phyloP scores from a whole-genome alignment of 1,140 invertebrate genomes.

The Andricus grossulariae region DNA sequence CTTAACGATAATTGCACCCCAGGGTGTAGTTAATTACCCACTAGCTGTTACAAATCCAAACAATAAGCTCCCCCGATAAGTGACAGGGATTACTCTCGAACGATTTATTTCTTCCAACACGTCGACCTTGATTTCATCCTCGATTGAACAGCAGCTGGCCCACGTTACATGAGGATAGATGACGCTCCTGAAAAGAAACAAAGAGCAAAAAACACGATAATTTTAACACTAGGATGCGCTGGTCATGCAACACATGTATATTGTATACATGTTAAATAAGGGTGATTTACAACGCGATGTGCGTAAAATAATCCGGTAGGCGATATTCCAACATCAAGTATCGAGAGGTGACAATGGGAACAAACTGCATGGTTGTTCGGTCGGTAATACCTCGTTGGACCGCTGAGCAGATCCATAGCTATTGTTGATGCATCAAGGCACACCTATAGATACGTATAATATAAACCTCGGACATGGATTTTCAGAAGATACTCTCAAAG shows the following conservation, averaged over 20 bases:
- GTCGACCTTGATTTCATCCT: constrained; percentile 29
- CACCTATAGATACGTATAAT: constrained; percentile 47
- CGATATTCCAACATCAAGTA: constrained; percentile 65
- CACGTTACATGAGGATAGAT: not conserved
- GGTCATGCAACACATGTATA: not conserved
- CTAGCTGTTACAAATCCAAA: constrained; percentile 14
- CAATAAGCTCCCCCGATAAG: constrained; percentile 13
- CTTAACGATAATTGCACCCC: not conserved
- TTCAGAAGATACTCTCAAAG: constrained; percentile 67
- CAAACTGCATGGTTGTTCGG: constrained; percentile 72
- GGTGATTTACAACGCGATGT: constrained; percentile 52
- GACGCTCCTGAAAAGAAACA: constrained; percentile 14
- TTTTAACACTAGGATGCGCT: constrained; percentile 17
- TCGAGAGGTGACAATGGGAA: constrained; percentile 67
- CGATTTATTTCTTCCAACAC: constrained; percentile 31
- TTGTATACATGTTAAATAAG: constrained; percentile 21
- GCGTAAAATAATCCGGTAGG: constrained; percentile 64
- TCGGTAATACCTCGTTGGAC: constrained; percentile 72
- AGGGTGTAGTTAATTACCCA: not conserved
- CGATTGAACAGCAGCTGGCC: constrained; percentile 31
- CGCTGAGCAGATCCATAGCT: constrained; percentile 67
- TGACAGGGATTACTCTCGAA: constrained; percentile 23
- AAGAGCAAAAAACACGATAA: constrained; percentile 14
- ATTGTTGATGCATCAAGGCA: constrained; percentile 71
- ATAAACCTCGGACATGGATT: constrained; percentile 64